Base-by-base conservation (phyloP, 2,888 invertebrate species). In the Brachylomia viminalis region DNA sequence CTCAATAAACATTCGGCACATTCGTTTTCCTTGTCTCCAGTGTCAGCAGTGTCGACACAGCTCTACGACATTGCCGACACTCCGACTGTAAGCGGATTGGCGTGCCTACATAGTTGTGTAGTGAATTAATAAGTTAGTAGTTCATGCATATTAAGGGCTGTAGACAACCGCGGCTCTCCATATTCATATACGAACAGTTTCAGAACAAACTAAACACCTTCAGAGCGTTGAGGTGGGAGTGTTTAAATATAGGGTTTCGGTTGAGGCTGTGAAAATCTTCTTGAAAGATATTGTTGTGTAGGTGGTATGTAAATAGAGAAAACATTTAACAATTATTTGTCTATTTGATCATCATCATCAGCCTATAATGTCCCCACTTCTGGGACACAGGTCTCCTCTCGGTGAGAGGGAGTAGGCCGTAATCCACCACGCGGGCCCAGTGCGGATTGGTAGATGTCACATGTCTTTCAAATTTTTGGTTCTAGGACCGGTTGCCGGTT, bases 71-170 rank as follows among this genome's bases (percentile, higher is more conserved):
- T 38, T 42, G n/a, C 47, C 61, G 47, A 33, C 62, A 61, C 71
- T 79, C 47, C n/a, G 52, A 59, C 77, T 62, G 64, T 82, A 78
- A 84, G 77, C 79, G 74, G 84, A 88, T 86, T 86, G 81, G 73
- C 71, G 67, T 84, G 87, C 88, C 85, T 87, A 86, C 89, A 89
- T 89, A 92, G 91, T 90, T 91, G 88, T 91, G 85, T 91, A 90
- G 89, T 91, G 92, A 93, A 93, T 92, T 92, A 93, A 92, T 93
- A 93, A 92, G 93, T 93, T 93, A 92, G 90, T 83, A 92, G 91
- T 92, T 94, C 93, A 94, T 94, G 93, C 93, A 94, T 94, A 94
- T 94, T 94, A 89, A 94, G 90, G 90, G 86, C 87, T 80, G 86
- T 86, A 84, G 89, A 87, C 90, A 91, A 90, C 92, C 90, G 87